Evolutionary conservation across 2,797 vertebrate genomes (phyloP).

Genomic region (Molothrus ater): DNA sequence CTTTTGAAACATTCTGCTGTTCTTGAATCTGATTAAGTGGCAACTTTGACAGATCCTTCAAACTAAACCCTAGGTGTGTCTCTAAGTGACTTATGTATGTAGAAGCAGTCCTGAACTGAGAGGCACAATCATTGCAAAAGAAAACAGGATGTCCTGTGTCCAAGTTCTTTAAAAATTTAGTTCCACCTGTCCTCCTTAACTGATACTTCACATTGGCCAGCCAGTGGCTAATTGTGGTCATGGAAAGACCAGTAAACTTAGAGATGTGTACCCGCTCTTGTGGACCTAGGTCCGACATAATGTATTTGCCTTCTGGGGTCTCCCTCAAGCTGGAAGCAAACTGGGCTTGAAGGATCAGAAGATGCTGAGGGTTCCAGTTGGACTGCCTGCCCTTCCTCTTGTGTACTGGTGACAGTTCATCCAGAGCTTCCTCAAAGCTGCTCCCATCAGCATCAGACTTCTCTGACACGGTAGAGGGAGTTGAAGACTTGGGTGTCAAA

Average conservation of each 20-base stretch:
- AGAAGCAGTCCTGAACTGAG: slow-evolving; percentile 97
- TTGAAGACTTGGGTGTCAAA: slow-evolving; percentile 96
- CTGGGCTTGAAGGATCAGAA: slow-evolving; percentile 97
- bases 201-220: slow-evolving; percentile 99
- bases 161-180: slow-evolving; percentile 98
- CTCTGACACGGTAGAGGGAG: slow-evolving; percentile 92
- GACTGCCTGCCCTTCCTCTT: slow-evolving; percentile 97
- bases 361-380: slow-evolving; percentile 99
- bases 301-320: slow-evolving; percentile 92
- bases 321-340: slow-evolving; percentile 94
- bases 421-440: slow-evolving; percentile 92
- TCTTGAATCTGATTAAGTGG: slow-evolving; percentile 92
- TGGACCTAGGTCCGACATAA: slow-evolving; percentile 93
- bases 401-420: slow-evolving; percentile 93
- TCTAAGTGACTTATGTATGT: slow-evolving; percentile 97
- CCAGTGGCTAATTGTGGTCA: slow-evolving; percentile 99
- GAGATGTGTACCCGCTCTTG: slow-evolving; percentile 98
- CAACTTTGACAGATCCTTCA: slow-evolving; percentile 97
- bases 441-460: slow-evolving; percentile 93
- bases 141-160: slow-evolving; percentile 97
- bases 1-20: slow-evolving; percentile 89
- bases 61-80: slow-evolving; percentile 95
- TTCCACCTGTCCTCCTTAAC: slow-evolving; percentile 96
- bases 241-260: slow-evolving; percentile 99
- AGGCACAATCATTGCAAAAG: slow-evolving; percentile 98